Evolutionary conservation across 2,888 invertebrate genomes (phyloP).

Genomic region (Ormyrus thymus): DNA sequence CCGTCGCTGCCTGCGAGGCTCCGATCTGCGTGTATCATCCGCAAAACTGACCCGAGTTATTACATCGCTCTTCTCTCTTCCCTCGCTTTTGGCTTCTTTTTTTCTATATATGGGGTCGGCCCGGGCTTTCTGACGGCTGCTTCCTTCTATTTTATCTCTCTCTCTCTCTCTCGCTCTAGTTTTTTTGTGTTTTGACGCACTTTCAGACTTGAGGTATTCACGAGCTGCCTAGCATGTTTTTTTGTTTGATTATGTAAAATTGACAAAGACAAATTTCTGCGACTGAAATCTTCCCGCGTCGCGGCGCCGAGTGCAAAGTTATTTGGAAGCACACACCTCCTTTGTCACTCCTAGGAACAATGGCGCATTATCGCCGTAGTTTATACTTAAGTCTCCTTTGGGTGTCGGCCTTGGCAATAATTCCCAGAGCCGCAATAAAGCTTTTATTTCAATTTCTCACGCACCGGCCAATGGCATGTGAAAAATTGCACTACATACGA

Average conservation of each 20-base stretch:
- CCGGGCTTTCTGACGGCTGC: too few relatives aligned
- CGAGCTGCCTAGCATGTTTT: too few relatives aligned
- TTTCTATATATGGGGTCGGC: not conserved
- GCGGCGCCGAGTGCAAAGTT: too few relatives aligned
- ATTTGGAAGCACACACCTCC: too few relatives aligned
- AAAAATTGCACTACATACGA: too few relatives aligned
- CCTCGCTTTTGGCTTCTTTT: slow-evolving; percentile 8
- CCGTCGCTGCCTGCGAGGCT: not conserved
- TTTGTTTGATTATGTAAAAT: too few relatives aligned
- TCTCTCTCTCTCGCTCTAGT: not conserved
- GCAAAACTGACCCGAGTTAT: slow-evolving; percentile 45
- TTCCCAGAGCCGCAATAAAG: not conserved
- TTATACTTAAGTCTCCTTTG: too few relatives aligned
- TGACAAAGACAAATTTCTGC: too few relatives aligned
- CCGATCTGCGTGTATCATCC: slow-evolving; percentile 20
- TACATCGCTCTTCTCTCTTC: slow-evolving; percentile 22
- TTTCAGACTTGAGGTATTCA: not conserved
- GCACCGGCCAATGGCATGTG: too few relatives aligned
- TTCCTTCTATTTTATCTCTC: not conserved
- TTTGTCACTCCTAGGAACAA: not conserved
- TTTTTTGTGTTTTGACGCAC: not conserved
- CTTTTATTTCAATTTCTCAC: not conserved
- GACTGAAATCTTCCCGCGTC: too few relatives aligned
- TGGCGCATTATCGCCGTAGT: not conserved
- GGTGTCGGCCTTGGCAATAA: not conserved